Conservation (phyloP, 2,113 vertebrate genomes). For the Elephas maximus region DNA sequence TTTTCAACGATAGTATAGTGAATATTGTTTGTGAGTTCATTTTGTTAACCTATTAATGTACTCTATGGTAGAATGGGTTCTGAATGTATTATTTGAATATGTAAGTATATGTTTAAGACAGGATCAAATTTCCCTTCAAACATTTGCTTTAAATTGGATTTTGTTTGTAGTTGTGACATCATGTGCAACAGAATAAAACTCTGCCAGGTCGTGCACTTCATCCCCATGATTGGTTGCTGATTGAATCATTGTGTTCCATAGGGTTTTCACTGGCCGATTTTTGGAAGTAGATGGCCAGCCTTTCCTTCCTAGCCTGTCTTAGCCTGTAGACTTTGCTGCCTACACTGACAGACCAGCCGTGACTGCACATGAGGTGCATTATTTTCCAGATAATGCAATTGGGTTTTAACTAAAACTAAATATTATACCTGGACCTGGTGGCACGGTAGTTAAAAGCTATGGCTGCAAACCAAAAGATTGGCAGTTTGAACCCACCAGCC, state of each 20-base stretch:
- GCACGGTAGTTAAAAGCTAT: too few relatives aligned
- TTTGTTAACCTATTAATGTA: slow-evolving; percentile 23
- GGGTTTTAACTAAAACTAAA: not conserved
- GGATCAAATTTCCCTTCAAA: not conserved
- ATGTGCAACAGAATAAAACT: not conserved
- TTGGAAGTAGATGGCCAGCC: not conserved
- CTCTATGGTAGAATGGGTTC: not conserved
- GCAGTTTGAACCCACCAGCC: too few relatives aligned
- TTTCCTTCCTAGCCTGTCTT: not conserved
- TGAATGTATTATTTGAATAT: not conserved
- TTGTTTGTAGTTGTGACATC: not conserved
- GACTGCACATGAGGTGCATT: not conserved
- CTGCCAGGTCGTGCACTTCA: not conserved
- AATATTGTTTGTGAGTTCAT: not conserved
- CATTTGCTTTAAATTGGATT: not conserved
- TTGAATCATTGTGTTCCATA: not conserved
- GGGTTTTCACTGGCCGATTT: not conserved
- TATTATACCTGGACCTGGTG: not conserved
- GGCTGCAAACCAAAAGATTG: too few relatives aligned
- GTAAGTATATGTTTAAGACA: not conserved
- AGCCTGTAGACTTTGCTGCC: not conserved
- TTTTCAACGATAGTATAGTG: not conserved
- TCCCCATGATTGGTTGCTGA: not conserved
- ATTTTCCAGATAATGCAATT: not conserved
- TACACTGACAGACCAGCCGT: not conserved